Evolutionary conservation across 2,888 invertebrate species (phyloP), one percentile per base, ranked within the genome.

Genomic region (Lingula anatina): DNA sequence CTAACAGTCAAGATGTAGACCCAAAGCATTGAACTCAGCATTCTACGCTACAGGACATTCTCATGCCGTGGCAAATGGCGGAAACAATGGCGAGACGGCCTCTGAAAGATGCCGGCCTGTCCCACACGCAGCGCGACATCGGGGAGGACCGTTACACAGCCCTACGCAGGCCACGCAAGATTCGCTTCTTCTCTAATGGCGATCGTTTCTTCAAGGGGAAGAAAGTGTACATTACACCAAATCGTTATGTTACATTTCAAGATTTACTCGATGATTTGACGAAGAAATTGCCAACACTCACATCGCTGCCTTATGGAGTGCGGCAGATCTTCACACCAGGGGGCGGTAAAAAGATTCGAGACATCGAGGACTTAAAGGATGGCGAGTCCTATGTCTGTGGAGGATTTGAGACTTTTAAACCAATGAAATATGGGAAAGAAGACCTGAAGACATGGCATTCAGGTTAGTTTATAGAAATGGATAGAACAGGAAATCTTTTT

Each of bases 191-290:
- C 49, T 71, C 71, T 35, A 76, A 76, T 49, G 76, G 76, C 12
- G 75, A 76, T 49, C 60, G 68, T 18, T 75, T 65, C 57, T 76
- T 74, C 55, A 66, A 70, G 41, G 76, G 76, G 1, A 76, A 75
- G 59, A 67, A 65, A 50, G 50, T 76, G 25, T 65, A 70, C 53
- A 70, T 77, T 23, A 74, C 70, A 1, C 75, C 76, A 15, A 46
- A 49, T 42, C 60, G 73, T 20, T 76, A 76, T 55, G 56, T 64
- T 27, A 69, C 67, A 43, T 75, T 77, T 47, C 68, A 68, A 47
- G 76, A 77, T 49, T 61, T 77, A 15, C 59, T 77, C 38, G 70
- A 64, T 46, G 76, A 77, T 52, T 60, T 77, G 42, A 76, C 76
- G 0, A 64, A 66, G 15, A 73, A 74, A 43, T 56, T 76, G 38